phyloP scores from a whole-genome alignment of 2,797 vertebrate genomes.

The Chiroxiphia lanceolata region DNA sequence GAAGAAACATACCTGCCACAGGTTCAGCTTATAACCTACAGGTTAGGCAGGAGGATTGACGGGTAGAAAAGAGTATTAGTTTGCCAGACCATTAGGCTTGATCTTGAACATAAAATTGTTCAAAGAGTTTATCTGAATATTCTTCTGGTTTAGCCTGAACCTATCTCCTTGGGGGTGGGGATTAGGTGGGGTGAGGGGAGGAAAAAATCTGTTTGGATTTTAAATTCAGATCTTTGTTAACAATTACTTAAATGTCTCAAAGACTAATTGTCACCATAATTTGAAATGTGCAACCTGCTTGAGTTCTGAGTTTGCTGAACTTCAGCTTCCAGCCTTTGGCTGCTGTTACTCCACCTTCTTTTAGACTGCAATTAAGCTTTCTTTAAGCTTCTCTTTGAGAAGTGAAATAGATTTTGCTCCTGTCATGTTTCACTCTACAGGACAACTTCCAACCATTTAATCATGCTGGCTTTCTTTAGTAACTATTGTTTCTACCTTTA shows the following conservation, averaged over 20 bases:
- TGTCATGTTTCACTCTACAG: not conserved
- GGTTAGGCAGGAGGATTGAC: not conserved
- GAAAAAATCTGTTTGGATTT: not conserved
- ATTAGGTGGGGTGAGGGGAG: not conserved
- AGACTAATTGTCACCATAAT: not conserved
- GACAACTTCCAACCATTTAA: not conserved
- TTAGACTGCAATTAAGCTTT: not conserved
- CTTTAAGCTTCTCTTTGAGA: not conserved
- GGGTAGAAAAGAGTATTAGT: not conserved
- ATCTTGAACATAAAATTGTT: not conserved
- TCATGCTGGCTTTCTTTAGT: not conserved
- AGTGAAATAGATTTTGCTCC: not conserved
- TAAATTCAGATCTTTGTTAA: not conserved
- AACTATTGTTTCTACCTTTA: not conserved
- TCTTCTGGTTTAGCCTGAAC: not conserved
- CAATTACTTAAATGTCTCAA: not conserved
- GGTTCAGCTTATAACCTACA: not conserved
- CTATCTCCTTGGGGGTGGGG: fast-evolving
- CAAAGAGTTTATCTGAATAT: not conserved
- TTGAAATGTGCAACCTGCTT: not conserved
- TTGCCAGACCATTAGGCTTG: not conserved
- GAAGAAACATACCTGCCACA: not conserved
- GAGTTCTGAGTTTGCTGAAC: not conserved
- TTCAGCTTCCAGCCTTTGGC: not conserved
- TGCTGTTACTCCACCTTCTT: not conserved